Base-by-base conservation (phyloP, 2,113 vertebrate genomes). In the Nettapus auritus region DNA sequence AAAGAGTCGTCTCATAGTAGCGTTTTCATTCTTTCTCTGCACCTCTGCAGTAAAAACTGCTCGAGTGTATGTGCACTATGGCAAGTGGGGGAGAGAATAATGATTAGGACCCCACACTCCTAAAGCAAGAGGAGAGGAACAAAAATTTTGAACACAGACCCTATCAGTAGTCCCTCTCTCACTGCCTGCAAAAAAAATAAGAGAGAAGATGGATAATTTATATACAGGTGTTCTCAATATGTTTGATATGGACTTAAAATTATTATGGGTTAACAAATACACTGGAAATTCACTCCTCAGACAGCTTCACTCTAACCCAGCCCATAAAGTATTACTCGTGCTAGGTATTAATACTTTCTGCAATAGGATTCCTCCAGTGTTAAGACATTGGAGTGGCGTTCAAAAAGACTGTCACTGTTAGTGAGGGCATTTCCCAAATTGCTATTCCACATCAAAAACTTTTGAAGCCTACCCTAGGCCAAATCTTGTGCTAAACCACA, bases 401-500 rank as follows among this genome's bases (percentile, higher is more conserved):
- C 73, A 67, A 13, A 79, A 75, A 28, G 42, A 16, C 25, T 57
- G 10, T 12, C 22, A 9, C 3, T 56, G 11, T 56, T 69, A 64
- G 38, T 10, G 48, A n/a, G 52, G 40, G 29, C 57, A 89, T 90
- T 90, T 68, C 53, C 76, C 73, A 86, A 68, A n/a, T 57, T 71
- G 44, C 66, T 90, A 53, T 44, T 88, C 69, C 77, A 42, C 8
- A 1, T 7, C 40, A 59, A 82, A 94, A 94, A 94, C 40, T 89
- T 95, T 6, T 48, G 17, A 81, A 82, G n/a, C 48, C 57, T 42
- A 82, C 28, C 78, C 62, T 76, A 82, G 62, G 84, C 86, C 69
- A 62, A 79, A 87, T 74, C 81, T 67, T n/a, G 31, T 31, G 21
- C 87, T 95, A 93, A 95, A 85, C 89, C 94, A 80, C 91, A 95